Base-by-base conservation (phyloP, 2,113 vertebrate species). In the Pseudorhombus dupliciocellatus region DNA sequence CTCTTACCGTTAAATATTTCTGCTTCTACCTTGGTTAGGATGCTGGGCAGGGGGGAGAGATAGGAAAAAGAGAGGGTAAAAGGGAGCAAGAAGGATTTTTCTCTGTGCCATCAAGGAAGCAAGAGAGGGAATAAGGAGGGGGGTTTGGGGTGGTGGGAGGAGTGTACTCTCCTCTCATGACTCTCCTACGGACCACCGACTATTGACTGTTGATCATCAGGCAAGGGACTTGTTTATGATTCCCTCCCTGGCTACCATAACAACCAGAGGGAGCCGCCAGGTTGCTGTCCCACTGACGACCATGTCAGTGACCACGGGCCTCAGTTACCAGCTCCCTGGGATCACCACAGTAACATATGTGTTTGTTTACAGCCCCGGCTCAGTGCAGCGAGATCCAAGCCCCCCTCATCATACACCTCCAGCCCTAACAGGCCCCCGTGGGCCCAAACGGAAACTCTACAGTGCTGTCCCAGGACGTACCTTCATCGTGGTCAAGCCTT, bases 401-500 rank as follows among this genome's bases (percentile, higher is more conserved):
- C 92, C 95, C 83, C 92, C 91, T 21, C 94, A 93, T 58, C 92
- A 91, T 79, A 89, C 89, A 7, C 92, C 94, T 62, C 91, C 92
- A 30, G 92, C 92, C 34, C 92, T 94, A 79, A 86, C 92, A 22
- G 91, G 91, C 66, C 92, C 94, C 78, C 93, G 94, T 25, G 96
- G 96, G 83, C 96, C 96, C 90, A 97, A 97, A 85, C 92, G 95
- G 86, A 97, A 97, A 94, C 95, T 97, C 92, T 97, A 98, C 95
- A 97, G 96, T 79, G 96, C 96, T 18, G 96, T 97, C 84, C 96
- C 96, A 70, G 96, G 96, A 80, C 96, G 96, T 88, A 95, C 94
- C 85, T 98, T 97, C 93, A 97, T 97, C 79, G 96, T 95, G 65
- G 96, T 98, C 76, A 97, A 97, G 91, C 95, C 96, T 88, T 95